These are phyloP conservation scores for Drosophila koepferae DNA, from an alignment of 2,888 invertebrate species.

Conservation along the genomic window DNA sequence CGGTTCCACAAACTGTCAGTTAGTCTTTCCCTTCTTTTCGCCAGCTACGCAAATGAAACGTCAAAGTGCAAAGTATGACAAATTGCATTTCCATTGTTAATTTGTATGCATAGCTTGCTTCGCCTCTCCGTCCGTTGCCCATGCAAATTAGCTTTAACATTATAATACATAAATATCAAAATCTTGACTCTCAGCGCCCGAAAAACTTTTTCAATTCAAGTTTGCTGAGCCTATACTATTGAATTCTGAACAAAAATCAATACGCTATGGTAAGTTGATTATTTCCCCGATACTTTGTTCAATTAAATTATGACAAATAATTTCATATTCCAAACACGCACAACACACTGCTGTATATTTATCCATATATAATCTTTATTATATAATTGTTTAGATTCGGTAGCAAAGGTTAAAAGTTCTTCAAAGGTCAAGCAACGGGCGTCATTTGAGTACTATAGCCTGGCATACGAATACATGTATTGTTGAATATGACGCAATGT, in stretches of 20 bases:
- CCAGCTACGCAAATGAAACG: constrained; percentile 62
- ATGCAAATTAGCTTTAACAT: constrained; percentile 50
- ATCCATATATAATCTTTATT: not conserved
- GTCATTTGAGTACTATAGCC: constrained; percentile 11
- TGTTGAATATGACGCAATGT: constrained; percentile 38
- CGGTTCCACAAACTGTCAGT: constrained; percentile 31
- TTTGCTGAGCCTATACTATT: constrained; percentile 27
- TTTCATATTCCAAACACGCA: constrained; percentile 15
- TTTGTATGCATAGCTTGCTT: constrained; percentile 53
- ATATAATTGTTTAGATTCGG: constrained; percentile 3
- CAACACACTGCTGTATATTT: not conserved
- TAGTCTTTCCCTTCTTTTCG: constrained; percentile 27
- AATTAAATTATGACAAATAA: not conserved
- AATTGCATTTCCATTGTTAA: constrained; percentile 73
- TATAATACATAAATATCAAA: constrained; percentile 10
- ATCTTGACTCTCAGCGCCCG: not conserved
- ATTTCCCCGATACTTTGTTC: constrained; percentile 21
- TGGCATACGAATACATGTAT: not conserved
- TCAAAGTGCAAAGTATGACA: constrained; percentile 66
- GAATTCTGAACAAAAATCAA: constrained; percentile 56
- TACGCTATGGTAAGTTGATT: constrained; percentile 48
- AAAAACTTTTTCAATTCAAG: constrained; percentile 53
- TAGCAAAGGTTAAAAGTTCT: constrained; percentile 27
- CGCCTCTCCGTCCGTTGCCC: not conserved
- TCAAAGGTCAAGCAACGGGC: not conserved